Evolutionary conservation across 2,888 invertebrate genomes (phyloP), one percentile per base, ranked within the genome.

Genomic region (Branchipolynoe longqiensis): DNA sequence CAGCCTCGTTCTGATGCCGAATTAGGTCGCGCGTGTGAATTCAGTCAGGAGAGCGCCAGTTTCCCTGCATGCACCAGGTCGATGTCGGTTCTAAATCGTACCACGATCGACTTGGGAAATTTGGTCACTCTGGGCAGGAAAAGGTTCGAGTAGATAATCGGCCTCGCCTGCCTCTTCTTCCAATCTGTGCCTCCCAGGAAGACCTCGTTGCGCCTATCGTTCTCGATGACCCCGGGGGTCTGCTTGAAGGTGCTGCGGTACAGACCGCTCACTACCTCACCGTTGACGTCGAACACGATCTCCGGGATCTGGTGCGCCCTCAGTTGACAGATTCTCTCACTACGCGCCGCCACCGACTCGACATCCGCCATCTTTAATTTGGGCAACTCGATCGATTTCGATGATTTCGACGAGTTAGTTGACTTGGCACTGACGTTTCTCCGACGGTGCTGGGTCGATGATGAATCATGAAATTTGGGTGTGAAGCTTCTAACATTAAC

Each of bases 171-270:
- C n/a, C 12, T 41, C 38, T 14, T 14, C 48, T 48, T 78, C 78
- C 78, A 78, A 0, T 78, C 54, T 0, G 25, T 33, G 31, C 78
- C 78, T 18, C 78, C 78, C 48, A 78, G 14, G 54, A 78, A 78
- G n/a, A 78, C 54, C n/a, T 78, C 78, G 28, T 78, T 41, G 6
- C 78, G 41, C 31, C 78, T 14, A 48, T 41, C 54, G n/a, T 78
- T 78, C 4, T 12, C 54, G 8, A 78, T 78, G 1, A 78, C 48
- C 1, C 78, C 78, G 0, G 48, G 78, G 8, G 78, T 31, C 48
- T 78, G 78, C 48, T 54, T 78, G 28, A 78, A 78, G 1, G 78
- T 78, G 31, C 48, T 33, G 6, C n/a, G 78, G 31, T 78, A 78
- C 25, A 78, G 28, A 25, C 78, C 78, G 48, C 78, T 78, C 54